Base-by-base conservation (phyloP, 2,888 invertebrate species). In the Carcina quercana region DNA sequence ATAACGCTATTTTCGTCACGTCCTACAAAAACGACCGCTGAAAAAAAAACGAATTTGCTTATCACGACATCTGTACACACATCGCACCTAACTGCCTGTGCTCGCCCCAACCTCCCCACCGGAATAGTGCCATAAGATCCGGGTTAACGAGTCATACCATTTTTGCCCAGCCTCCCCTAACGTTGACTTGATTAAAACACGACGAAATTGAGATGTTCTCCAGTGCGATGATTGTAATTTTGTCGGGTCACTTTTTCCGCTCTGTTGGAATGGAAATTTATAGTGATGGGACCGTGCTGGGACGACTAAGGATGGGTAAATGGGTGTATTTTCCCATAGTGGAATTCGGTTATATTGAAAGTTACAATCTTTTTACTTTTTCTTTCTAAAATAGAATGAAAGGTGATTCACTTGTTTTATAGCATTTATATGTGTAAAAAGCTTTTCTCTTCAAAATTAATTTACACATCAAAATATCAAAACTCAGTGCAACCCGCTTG, bases 111-210 rank as follows among this genome's bases (percentile, higher is more conserved):
- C 34, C 37, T 34, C 13, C 34, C 41, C 41, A 56, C 45, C 44
- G 47, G 48, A 44, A 47, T 46, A 45, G 47, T 41, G 42, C 38
- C 27, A 38, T 46, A 39, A 46, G 45, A 34, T 43, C 36, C 32
- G 43, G 49, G 43, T 47, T 56, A 56, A 56, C 52, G 44, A 46
- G 42, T 45, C 42, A 46, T 50, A 39, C 43, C 45, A 51, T 56
- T 58, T 56, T 48, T 49, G 37, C 43, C 42, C 39, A 10, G 38
- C 39, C 44, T 40, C 38, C 48, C 47, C 42, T 25, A 29, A 26
- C 41, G 29, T 35, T 34, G 39, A 43, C 58, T 61, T 59, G 60
- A 62, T 59, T 59, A 58, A 58, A 59, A 54, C 58, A 49, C 38
- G 48, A 32, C 33, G 33, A 40, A 53, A 48, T 52, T 45, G 43